phyloP scores from a whole-genome alignment of 1,140 invertebrate species.

The Monomorium pharaonis region DNA sequence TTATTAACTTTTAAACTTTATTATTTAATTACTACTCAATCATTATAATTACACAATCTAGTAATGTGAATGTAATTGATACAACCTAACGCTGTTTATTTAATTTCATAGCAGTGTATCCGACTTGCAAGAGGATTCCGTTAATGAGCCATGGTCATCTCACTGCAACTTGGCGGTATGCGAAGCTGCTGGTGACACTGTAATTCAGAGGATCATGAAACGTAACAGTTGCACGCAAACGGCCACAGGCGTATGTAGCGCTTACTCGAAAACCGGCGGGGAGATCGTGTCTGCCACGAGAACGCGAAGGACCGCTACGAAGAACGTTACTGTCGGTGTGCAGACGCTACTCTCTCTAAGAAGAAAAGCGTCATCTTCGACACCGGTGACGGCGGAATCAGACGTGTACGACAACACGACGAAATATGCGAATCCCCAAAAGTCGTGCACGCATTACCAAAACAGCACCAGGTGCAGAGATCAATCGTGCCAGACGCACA shows the following conservation, averaged over 20 bases:
- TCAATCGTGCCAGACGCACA: constrained; percentile 45
- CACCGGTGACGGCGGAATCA: constrained; percentile 29
- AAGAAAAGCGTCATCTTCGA: constrained; percentile 1
- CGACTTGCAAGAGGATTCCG: constrained; percentile 41
- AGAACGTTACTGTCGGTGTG: constrained; percentile 64
- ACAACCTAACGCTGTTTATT: neutral
- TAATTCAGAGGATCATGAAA: constrained; percentile 73
- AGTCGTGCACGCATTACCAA: constrained; percentile 5
- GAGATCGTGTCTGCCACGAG: constrained; percentile 77
- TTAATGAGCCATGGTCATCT: constrained; percentile 82
- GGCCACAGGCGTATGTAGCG: constrained; percentile 56
- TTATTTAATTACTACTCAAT: too few relatives aligned
- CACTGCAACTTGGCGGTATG: constrained; percentile 80
- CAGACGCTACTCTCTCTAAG: constrained; percentile 71
- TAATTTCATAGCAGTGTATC: constrained; percentile 40
- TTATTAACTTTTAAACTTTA: too few relatives aligned
- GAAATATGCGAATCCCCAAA: neutral
- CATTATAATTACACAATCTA: neutral
- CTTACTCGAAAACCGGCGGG: constrained; percentile 79
- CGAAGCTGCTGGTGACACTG: constrained; percentile 60
- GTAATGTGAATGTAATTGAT: neutral
- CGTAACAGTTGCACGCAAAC: constrained; percentile 82
- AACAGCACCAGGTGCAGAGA: constrained; percentile 50
- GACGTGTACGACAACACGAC: constrained; percentile 61
- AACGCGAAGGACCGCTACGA: constrained; percentile 46